Evolutionary conservation across 2,888 invertebrate genomes (phyloP), one percentile per base, ranked within the genome.

Genomic region (Aspidiotus rigidus): DNA sequence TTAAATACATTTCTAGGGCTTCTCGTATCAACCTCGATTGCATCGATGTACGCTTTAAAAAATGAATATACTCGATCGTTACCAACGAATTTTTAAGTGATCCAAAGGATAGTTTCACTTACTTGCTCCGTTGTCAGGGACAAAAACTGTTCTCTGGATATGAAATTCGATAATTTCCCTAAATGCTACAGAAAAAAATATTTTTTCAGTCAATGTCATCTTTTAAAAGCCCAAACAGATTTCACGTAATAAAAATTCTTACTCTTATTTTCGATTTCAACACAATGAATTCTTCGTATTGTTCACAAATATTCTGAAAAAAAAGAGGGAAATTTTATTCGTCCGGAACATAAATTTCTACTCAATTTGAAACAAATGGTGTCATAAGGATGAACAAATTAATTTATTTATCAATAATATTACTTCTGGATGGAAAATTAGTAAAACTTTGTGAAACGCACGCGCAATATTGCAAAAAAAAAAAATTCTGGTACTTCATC

Each of bases 1-100:
- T 71, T 60, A 74, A 72, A 62, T 75, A 75, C 9, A 73, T 71
- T n/a, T 70, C 69, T 28, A 75, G 71, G 5, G 74, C 74, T 62
- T 72, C 70, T 49, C 74, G 72, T 10, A 75, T 71, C 10, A 74
- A 71, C 42, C 71, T 70, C 59, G 72, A 71, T 64, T 74, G 74
- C 13, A 74, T 64, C 28, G 72, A 72, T 62, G 71, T 72, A 41
- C 74, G 72, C 75, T 75, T 60, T 28, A 71, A 69, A 44, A 53
- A 64, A 64, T 49, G 8, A 41, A 17, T 28, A 28, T 5, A 1
- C 5, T 28, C 28, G 44, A 40, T 57, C 44, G 11, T 2, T 9
- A 16, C 44, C 11, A 69, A 49, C n/a, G 9, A 15, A 62, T 39
- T 39, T 53, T 40, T 17, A 70, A 10, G 39, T 9, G 17, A 17